These are phyloP conservation scores for Eueides isabella DNA, from an alignment of 1,140 invertebrate genomes.

Conservation along the genomic window DNA sequence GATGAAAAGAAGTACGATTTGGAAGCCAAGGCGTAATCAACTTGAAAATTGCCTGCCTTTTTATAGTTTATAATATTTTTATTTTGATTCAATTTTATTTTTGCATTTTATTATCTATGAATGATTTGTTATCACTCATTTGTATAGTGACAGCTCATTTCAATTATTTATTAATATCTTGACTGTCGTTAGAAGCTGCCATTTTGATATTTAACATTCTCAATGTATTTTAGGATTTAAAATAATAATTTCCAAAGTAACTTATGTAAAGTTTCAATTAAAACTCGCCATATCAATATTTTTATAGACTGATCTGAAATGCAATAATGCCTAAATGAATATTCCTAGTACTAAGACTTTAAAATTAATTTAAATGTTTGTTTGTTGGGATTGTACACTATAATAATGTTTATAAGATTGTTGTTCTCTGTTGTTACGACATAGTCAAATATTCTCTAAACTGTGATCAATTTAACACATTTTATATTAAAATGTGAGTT, in stretches of 20 bases:
- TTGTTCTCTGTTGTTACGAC: constrained; percentile 51
- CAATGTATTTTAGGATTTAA: neutral
- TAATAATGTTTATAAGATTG: constrained; percentile 14
- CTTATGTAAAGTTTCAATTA: neutral
- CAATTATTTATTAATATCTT: neutral
- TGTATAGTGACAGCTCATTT: neutral
- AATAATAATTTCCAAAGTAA: neutral
- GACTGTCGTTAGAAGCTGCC: neutral
- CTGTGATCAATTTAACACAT: constrained; percentile 71
- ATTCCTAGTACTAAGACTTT: neutral
- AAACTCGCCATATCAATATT: constrained; percentile 9
- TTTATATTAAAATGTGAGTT: constrained; percentile 80
- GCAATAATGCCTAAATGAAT: constrained; percentile 11
- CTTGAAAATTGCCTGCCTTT: constrained; percentile 17
- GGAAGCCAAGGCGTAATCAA: constrained; percentile 63
- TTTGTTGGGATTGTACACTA: constrained; percentile 13
- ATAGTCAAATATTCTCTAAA: constrained; percentile 41
- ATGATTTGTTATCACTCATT: neutral
- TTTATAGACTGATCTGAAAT: constrained; percentile 29
- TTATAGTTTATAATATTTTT: constrained; percentile 34
- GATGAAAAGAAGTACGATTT: constrained; percentile 74
- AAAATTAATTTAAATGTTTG: neutral
- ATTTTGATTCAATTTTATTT: constrained; percentile 13
- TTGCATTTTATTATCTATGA: constrained; percentile 14
- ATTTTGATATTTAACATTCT: neutral